A percentile compares a stretch with the other conserved stretches of the same genome.
Conservation (phyloP, 2,113 vertebrate genomes). For the Sminthopsis crassicaudata region DNA sequence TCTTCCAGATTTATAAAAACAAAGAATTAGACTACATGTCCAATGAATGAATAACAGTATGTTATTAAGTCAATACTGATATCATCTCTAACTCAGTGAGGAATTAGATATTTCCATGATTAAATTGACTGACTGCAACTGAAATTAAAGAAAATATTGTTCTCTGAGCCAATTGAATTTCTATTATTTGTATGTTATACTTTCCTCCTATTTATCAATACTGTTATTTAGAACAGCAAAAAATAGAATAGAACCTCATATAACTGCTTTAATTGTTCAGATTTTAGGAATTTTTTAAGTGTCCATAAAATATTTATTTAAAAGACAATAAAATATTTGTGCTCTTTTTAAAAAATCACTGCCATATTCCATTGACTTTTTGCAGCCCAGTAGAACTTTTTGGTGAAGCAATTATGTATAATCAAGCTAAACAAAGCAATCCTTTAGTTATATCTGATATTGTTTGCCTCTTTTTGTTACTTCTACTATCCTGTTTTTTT, state of each 20-base stretch:
- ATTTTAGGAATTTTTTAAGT: not conserved
- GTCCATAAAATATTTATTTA: not conserved
- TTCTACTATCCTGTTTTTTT: too few relatives aligned
- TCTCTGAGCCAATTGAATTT: not conserved
- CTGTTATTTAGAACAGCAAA: not conserved
- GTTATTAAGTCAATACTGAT: not conserved
- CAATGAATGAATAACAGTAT: not conserved
- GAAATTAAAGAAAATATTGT: not conserved
- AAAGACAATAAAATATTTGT: too few relatives aligned
- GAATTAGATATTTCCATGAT: not conserved
- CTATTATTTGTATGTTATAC: not conserved
- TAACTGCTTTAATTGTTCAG: not conserved
- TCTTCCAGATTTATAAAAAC: not conserved
- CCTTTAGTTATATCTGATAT: too few relatives aligned
- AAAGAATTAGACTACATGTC: not conserved
- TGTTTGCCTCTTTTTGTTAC: too few relatives aligned
- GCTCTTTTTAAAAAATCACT: too few relatives aligned
- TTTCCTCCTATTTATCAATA: not conserved
- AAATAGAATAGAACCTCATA: not conserved
- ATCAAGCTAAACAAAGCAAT: too few relatives aligned
- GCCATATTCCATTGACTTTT: too few relatives aligned
- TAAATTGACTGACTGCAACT: not conserved
- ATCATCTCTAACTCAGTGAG: not conserved
- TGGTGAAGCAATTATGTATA: too few relatives aligned
- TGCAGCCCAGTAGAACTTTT: too few relatives aligned